Conservation (phyloP, 1,140 invertebrate genomes). For the Ips nitidus region DNA sequence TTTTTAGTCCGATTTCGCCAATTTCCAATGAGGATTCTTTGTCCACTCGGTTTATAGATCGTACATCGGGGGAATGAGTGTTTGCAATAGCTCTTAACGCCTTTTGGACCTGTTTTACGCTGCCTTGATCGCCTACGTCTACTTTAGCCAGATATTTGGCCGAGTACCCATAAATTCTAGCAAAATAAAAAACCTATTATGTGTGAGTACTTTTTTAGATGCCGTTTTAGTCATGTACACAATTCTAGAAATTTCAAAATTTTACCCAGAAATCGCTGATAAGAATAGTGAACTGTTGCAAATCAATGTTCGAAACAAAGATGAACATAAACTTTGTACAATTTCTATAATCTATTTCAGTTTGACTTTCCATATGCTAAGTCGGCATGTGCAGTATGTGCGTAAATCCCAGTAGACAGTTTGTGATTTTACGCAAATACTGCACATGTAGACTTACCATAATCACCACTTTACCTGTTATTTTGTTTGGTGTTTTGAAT, state of each 20-base stretch:
- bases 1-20: slow-evolving; percentile 57
- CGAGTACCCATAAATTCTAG: slow-evolving; percentile 50
- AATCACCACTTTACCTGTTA: not conserved
- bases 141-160: slow-evolving; percentile 56
- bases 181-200: slow-evolving; percentile 7
- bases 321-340: too few species aligned
- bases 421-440: not conserved
- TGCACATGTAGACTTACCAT: too few species aligned
- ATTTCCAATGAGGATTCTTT: slow-evolving; percentile 56
- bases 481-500: not conserved
- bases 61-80: slow-evolving; percentile 1
- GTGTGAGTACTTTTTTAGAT: not conserved
- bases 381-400: too few species aligned
- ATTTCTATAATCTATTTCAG: too few species aligned
- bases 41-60: slow-evolving; percentile 41
- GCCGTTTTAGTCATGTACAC: not conserved
- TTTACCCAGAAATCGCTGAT: not conserved
- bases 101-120: slow-evolving; percentile 60
- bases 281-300: too few species aligned
- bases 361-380: too few species aligned
- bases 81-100: slow-evolving; percentile 53
- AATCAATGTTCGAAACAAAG: too few species aligned
- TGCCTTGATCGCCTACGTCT: slow-evolving; percentile 54
- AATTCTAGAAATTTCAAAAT: not conserved
- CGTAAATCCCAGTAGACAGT: too few species aligned